Conservation (phyloP, 1,140 invertebrate genomes). For the Drosophila sucinea region DNA sequence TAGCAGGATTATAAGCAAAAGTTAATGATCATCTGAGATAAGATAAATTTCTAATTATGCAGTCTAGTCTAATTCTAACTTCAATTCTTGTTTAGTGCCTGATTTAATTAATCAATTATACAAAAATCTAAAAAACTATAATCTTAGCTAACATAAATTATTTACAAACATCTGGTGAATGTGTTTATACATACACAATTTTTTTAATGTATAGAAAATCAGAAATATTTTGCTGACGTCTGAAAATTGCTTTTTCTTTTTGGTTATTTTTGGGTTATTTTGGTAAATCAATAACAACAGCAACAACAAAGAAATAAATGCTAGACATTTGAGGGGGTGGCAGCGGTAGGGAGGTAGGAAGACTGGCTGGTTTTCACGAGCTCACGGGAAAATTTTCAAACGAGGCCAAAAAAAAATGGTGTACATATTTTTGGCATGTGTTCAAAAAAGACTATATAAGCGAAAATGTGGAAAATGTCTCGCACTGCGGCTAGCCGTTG, state of each 20-base stretch:
- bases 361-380: conserved; percentile 15
- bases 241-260: conserved; percentile 32
- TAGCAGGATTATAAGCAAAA: not conserved
- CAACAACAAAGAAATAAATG: conserved; percentile 36
- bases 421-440: conserved; percentile 65
- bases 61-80: too few species aligned
- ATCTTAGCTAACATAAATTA: not conserved
- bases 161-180: not conserved
- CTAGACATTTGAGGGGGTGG: conserved; percentile 19
- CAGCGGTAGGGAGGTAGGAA: too few species aligned
- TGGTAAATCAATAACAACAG: conserved; percentile 54
- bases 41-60: not conserved
- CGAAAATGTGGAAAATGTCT: conserved; percentile 66
- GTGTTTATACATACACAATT: not conserved
- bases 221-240: conserved; percentile 57
- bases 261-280: conserved; percentile 39
- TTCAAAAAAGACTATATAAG: conserved; percentile 46
- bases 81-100: too few species aligned
- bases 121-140: not conserved
- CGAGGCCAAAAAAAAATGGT: conserved; percentile 45
- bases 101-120: too few species aligned
- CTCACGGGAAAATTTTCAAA: conserved; percentile 48
- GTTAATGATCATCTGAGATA: not conserved
- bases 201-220: not conserved
- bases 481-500: conserved; percentile 73